A percentile compares a stretch with the other conserved stretches of the same genome.
phyloP scores from a whole-genome alignment of 2,888 invertebrate species.

The Drosophila peninsularis region DNA sequence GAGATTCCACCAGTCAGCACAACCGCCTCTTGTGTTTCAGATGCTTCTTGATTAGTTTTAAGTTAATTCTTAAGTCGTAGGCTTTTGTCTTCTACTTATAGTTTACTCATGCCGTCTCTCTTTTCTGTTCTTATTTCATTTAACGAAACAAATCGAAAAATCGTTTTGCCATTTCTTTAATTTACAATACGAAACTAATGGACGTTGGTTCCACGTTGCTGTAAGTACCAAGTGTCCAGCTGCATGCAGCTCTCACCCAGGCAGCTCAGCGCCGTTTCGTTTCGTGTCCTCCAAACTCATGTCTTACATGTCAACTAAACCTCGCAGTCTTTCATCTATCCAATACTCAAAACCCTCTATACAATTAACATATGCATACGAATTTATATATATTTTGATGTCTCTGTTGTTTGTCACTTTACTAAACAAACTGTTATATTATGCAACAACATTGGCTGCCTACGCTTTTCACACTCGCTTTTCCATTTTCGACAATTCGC shows the following conservation, averaged over 20 bases:
- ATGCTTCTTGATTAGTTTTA: slow-evolving; percentile 52
- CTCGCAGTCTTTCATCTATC: slow-evolving; percentile 27
- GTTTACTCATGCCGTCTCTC: slow-evolving; percentile 57
- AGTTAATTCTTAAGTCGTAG: slow-evolving; percentile 58
- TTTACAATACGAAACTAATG: slow-evolving; percentile 50
- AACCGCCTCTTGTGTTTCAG: slow-evolving; percentile 38
- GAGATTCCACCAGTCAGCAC: slow-evolving; percentile 34
- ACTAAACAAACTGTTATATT: slow-evolving; percentile 26
- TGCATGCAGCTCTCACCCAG: slow-evolving; percentile 22
- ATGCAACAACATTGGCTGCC: slow-evolving; percentile 40
- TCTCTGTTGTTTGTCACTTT: slow-evolving; percentile 31
- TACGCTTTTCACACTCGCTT: slow-evolving; percentile 44
- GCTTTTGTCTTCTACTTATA: slow-evolving; percentile 35
- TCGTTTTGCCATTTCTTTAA: slow-evolving; percentile 52
- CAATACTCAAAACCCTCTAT: slow-evolving; percentile 17
- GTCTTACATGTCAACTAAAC: slow-evolving; percentile 33
- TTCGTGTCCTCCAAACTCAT: slow-evolving; percentile 36
- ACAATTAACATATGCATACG: slow-evolving; percentile 38
- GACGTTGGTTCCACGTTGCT: slow-evolving; percentile 69
- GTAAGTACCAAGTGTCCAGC: slow-evolving; percentile 80
- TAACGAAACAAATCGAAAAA: slow-evolving; percentile 39
- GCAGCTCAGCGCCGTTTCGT: slow-evolving; percentile 51
- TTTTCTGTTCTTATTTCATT: slow-evolving; percentile 49
- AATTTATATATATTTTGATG: slow-evolving; percentile 19
- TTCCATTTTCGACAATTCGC: slow-evolving; percentile 29